A percentile compares a stretch with the other conserved stretches of the same genome.
Conservation (phyloP, 2,888 invertebrate species). For the Anodontia alba region DNA sequence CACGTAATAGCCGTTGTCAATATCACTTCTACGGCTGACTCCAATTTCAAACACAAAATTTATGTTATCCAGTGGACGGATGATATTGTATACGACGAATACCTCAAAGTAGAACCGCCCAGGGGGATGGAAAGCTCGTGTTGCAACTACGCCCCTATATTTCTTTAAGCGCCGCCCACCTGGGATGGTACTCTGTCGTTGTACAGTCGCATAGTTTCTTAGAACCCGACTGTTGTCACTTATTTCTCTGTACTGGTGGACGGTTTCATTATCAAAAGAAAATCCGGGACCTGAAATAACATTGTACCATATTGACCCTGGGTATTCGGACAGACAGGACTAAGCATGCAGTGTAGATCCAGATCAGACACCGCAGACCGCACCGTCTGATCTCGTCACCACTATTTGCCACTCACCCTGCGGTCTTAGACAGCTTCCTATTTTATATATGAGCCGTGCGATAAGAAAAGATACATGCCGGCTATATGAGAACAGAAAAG, state of each 20-base stretch:
- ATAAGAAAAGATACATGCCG: too few relatives aligned
- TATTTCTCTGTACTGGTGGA: constrained; percentile 65
- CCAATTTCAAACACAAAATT: constrained; percentile 69
- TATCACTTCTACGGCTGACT: constrained; percentile 56
- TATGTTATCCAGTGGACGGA: constrained; percentile 61
- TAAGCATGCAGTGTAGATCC: too few relatives aligned
- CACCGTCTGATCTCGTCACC: too few relatives aligned
- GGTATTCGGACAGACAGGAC: too few relatives aligned
- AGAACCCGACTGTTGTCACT: constrained; percentile 55
- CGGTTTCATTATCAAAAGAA: constrained; percentile 55
- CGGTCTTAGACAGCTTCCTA: too few relatives aligned
- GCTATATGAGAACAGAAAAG: too few relatives aligned
- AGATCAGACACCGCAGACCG: too few relatives aligned
- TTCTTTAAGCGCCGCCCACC: constrained; percentile 58
- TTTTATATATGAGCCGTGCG: too few relatives aligned
- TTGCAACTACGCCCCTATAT: constrained; percentile 62
- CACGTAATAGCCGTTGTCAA: constrained; percentile 66
- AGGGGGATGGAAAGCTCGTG: constrained; percentile 55
- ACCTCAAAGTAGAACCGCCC: constrained; percentile 66
- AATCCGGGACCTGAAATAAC: constrained; percentile 60
- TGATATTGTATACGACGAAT: constrained; percentile 49
- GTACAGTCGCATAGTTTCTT: constrained; percentile 56
- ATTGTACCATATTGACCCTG: too few relatives aligned
- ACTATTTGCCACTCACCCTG: too few relatives aligned
- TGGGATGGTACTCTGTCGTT: constrained; percentile 33